phyloP scores from a whole-genome alignment of 2,888 invertebrate species.

The Sphaerophoria rueppellii region DNA sequence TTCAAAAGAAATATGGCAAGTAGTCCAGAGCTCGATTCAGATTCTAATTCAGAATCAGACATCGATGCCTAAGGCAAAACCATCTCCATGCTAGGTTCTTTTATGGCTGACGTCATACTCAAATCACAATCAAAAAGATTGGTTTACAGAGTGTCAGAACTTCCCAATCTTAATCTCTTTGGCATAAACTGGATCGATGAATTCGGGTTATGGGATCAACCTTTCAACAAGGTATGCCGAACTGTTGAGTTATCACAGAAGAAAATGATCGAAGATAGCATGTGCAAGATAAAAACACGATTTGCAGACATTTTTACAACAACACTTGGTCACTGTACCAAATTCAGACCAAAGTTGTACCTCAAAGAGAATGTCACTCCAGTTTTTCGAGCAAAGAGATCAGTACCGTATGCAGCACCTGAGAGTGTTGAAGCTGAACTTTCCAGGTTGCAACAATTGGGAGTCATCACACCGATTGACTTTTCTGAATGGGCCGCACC shows the following conservation, averaged over 20 bases:
- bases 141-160: background rate
- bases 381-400: constrained; percentile 13
- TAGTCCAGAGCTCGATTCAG: background rate
- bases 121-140: too few species aligned
- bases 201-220: constrained; percentile 29
- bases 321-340: constrained; percentile 38
- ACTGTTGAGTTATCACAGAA: background rate
- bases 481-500: constrained; percentile 42
- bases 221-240: constrained; percentile 9
- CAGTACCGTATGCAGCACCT: constrained; percentile 24
- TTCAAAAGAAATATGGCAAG: constrained; percentile 1
- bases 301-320: constrained; percentile 29
- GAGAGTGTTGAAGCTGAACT: constrained; percentile 39
- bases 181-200: constrained; percentile 3
- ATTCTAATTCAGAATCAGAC: background rate
- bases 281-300: background rate
- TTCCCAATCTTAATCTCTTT: background rate
- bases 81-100: too few species aligned
- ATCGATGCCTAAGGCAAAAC: too few species aligned
- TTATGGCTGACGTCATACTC: too few species aligned
- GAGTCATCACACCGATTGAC: constrained; percentile 66
- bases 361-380: constrained; percentile 13
- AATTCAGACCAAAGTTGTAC: constrained; percentile 28
- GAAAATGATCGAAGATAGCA: too few species aligned
- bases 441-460: constrained; percentile 29